These are phyloP conservation scores for Panopea generosa DNA, from an alignment of 2,888 invertebrate species.

Conservation along the genomic window DNA sequence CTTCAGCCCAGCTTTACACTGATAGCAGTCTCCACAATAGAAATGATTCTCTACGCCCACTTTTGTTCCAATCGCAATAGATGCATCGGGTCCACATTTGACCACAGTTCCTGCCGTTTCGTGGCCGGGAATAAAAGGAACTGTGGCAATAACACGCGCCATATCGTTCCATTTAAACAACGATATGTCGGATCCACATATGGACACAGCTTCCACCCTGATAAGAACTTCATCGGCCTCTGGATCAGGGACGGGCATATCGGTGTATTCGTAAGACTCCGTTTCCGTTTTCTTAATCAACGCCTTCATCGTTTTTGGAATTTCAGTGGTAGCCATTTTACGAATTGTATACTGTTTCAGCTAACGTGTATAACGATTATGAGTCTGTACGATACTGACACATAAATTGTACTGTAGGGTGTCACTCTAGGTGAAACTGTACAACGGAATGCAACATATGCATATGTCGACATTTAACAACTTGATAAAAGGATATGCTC, in stretches of 20 bases:
- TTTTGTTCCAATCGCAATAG: constrained; percentile 72
- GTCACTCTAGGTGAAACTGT: no score
- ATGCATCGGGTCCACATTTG: constrained; percentile 79
- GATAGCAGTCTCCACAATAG: constrained; percentile 79
- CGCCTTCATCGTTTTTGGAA: constrained; percentile 75
- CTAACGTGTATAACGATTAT: no score
- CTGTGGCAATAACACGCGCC: constrained; percentile 79
- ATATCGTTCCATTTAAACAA: constrained; percentile 80
- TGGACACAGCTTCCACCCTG: constrained; percentile 77
- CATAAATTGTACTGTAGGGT: no score
- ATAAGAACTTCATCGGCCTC: constrained; percentile 78
- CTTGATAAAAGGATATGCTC: no score
- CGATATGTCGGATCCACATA: constrained; percentile 82
- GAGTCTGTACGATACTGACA: no score
- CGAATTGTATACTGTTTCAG: no score
- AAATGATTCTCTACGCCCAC: constrained; percentile 83
- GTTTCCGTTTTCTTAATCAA: constrained; percentile 75
- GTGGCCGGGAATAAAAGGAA: constrained; percentile 82
- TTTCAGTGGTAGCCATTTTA: constrained; percentile 44
- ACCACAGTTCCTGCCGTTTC: constrained; percentile 81
- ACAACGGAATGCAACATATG: no score
- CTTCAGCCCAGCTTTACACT: constrained; percentile 74
- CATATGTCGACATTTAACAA: no score
- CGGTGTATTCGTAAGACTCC: constrained; percentile 74
- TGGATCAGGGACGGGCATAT: constrained; percentile 76